Base-by-base conservation (phyloP, 2,888 invertebrate genomes). In the Callosobruchus maculatus region DNA sequence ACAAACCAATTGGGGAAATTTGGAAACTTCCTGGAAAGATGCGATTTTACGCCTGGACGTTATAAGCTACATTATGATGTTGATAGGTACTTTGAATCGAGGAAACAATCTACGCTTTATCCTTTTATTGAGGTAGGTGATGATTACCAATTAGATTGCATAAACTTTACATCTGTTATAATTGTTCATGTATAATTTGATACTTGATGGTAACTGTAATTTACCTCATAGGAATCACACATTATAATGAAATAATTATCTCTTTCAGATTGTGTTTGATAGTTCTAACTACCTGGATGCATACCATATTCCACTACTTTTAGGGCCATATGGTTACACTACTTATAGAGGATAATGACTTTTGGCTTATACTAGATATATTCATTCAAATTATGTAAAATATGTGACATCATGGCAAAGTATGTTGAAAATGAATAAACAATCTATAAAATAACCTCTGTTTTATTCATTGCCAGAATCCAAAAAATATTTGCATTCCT, bases 121-220 rank as follows among this genome's bases (percentile, higher is more conserved):
- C 95, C 95, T 0, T 93, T 91, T 84, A 91, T 95, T 73, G 95
- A 95, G 89, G 92, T 92, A 83, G n/a, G n/a, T n/a, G n/a, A n/a
- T n/a, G n/a, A n/a, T n/a, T n/a, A n/a, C n/a, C n/a, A n/a, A n/a
- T n/a, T n/a, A n/a, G n/a, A n/a, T n/a, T n/a, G n/a, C n/a, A n/a
- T n/a, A n/a, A n/a, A n/a, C n/a, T n/a, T n/a, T n/a, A n/a, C n/a
- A n/a, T n/a, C n/a, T n/a, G n/a, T n/a, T n/a, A n/a, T n/a, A n/a
- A n/a, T n/a, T n/a, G n/a, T n/a, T n/a, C n/a, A n/a, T n/a, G 22
- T 74, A 26, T 2, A 26, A 26, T 26, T 26, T 26, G 26, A n/a
- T n/a, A n/a, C n/a, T n/a, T n/a, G n/a, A n/a, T 26, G 26, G 26
- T 7, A 26, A 2, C 3, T 26, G 67, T 0, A 26, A n/a, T 74